These are phyloP conservation scores for Petrosia ficiformis DNA, from an alignment of 37 sponge, comb jelly and placozoan species.

Conservation along the genomic window DNA sequence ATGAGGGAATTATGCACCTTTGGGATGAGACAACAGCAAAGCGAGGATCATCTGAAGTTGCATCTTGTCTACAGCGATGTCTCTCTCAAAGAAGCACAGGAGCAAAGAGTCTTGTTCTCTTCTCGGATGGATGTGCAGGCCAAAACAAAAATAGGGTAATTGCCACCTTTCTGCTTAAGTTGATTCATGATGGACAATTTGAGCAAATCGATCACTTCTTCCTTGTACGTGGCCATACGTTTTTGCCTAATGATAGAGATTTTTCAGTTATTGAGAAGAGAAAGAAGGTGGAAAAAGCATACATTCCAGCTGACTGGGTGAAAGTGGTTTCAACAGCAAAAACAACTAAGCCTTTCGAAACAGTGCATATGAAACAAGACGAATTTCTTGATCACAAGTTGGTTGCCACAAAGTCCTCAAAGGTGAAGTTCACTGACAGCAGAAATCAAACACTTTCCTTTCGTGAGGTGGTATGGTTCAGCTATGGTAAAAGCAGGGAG, in stretches of 20 bases:
- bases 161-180: slow-evolving; percentile 13
- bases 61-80: background rate
- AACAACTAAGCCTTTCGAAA: background rate
- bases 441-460: too few species aligned
- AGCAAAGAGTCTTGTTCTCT: slow-evolving; percentile 7
- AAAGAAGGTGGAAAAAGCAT: slow-evolving; percentile 9
- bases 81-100: background rate
- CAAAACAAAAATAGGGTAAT: slow-evolving; percentile 39
- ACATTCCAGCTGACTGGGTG: slow-evolving; percentile 38
- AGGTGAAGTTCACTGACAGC: too few species aligned
- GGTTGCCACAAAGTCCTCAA: too few species aligned
- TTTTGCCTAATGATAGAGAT: background rate
- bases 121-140: slow-evolving; percentile 37
- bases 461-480: too few species aligned
- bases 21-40: slow-evolving; percentile 31
- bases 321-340: slow-evolving; percentile 1
- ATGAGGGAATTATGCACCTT: slow-evolving; percentile 17
- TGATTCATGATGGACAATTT: background rate
- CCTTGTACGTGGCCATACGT: slow-evolving; percentile 12
- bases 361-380: background rate
- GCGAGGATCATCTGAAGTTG: slow-evolving; percentile 5
- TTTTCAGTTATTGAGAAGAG: slow-evolving; percentile 37
- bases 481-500: too few species aligned
- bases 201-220: slow-evolving; percentile 36
- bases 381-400: too few species aligned